phyloP scores from a whole-genome alignment of 2,888 invertebrate genomes.

The Coelopa pilipes region DNA sequence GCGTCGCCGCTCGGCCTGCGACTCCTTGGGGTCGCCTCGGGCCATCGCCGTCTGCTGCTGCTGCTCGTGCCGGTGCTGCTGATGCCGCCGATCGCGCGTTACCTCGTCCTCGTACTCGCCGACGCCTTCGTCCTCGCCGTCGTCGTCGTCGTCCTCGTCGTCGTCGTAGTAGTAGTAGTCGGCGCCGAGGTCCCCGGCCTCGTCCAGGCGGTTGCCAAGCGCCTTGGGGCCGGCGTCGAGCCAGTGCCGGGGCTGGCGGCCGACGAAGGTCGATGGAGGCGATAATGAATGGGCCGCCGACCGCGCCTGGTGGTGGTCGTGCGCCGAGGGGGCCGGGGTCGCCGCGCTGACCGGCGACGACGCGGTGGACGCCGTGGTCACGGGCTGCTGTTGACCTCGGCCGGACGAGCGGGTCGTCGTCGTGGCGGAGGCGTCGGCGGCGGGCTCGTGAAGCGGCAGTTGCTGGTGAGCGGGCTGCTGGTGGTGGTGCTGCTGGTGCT shows the following conservation, averaged over 20 bases:
- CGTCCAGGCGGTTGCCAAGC: neutral
- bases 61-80: neutral
- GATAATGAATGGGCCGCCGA: neutral
- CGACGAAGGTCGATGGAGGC: neutral
- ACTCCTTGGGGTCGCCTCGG: neutral
- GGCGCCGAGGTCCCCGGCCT: neutral
- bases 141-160: constrained; percentile 43
- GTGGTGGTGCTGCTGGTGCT: no score
- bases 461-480: no score
- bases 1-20: neutral
- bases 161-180: constrained; percentile 36
- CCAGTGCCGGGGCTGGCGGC: neutral
- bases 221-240: neutral
- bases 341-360: neutral
- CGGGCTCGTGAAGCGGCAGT: no score
- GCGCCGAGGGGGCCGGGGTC: neutral
- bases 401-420: no score
- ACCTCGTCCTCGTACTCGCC: constrained; percentile 35
- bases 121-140: constrained; percentile 38
- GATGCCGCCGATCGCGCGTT: neutral
- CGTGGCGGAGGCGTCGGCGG: no score
- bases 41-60: neutral
- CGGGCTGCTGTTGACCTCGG: no score
- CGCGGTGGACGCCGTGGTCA: neutral
- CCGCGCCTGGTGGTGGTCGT: neutral